Conservation (phyloP, 2,888 invertebrate species). For the Tetragnatha montana region DNA sequence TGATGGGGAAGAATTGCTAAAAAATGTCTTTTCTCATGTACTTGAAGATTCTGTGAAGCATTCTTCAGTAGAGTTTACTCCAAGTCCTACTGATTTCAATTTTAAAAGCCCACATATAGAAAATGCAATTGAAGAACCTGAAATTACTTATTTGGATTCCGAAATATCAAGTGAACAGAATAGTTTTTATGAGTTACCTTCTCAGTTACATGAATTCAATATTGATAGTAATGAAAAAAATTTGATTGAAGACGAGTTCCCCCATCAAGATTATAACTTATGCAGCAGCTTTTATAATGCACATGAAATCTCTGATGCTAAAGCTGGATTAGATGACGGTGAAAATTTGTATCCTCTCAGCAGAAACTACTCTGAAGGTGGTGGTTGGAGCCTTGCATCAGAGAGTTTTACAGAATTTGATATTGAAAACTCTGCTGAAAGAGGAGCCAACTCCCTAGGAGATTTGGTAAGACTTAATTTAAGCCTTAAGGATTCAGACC, state of each 20-base stretch:
- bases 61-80: background rate
- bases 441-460: slow-evolving; percentile 15
- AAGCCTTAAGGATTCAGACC: no score
- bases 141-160: background rate
- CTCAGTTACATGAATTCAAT: background rate
- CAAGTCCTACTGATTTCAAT: background rate
- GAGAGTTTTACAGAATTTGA: slow-evolving; percentile 8
- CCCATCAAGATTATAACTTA: background rate
- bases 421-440: slow-evolving; percentile 18
- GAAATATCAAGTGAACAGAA: no score
- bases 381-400: slow-evolving; percentile 51
- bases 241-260: background rate
- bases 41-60: background rate
- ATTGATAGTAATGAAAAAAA: background rate
- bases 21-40: slow-evolving; percentile 29
- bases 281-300: slow-evolving; percentile 14
- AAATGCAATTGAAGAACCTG: background rate
- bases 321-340: slow-evolving; percentile 22
- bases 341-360: slow-evolving; percentile 1
- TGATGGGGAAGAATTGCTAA: slow-evolving; percentile 63
- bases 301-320: slow-evolving; percentile 25
- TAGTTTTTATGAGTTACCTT: no score
- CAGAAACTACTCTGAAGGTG: slow-evolving; percentile 23
- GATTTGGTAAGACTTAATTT: slow-evolving; percentile 35
- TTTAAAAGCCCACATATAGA: no score